Percentiles rank a stretch among this genome's conserved stretches.
Conservation (phyloP, 1,140 invertebrate species). For the Cydia amplana region DNA sequence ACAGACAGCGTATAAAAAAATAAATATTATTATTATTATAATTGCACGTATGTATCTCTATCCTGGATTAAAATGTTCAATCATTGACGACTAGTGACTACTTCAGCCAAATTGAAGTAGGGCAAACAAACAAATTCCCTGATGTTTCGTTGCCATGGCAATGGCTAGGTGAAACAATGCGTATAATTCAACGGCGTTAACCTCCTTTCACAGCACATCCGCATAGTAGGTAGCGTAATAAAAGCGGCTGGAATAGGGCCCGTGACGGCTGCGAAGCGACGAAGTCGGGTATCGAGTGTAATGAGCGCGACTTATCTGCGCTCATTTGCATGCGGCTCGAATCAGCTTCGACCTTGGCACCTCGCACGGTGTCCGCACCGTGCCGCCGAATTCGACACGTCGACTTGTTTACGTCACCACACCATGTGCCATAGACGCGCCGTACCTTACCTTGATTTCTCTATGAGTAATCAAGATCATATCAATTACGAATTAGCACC, state of each 20-base stretch:
- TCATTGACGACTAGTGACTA: neutral
- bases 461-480: constrained; percentile 24
- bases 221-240: constrained; percentile 70
- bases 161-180: constrained; percentile 66
- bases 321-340: constrained; percentile 72
- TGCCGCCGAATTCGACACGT: constrained; percentile 50
- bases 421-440: constrained; percentile 38
- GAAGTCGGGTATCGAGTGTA: constrained; percentile 60
- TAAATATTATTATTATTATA: no score
- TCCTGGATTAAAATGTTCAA: constrained; percentile 27
- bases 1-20: constrained; percentile 10
- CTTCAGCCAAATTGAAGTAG: constrained; percentile 2
- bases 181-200: constrained; percentile 70
- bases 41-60: constrained; percentile 28
- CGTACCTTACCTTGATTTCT: constrained; percentile 42
- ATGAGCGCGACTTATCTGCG: constrained; percentile 70
- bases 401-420: constrained; percentile 46
- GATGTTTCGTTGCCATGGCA: constrained; percentile 50
- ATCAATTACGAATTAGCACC: neutral
- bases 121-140: constrained; percentile 7
- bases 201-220: constrained; percentile 68
- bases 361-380: constrained; percentile 50
- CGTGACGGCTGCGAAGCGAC: constrained; percentile 58
- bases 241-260: constrained; percentile 58
- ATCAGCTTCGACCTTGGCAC: constrained; percentile 72